Base-by-base conservation (phyloP, 1,140 invertebrate species). In the Drosophila auraria region DNA sequence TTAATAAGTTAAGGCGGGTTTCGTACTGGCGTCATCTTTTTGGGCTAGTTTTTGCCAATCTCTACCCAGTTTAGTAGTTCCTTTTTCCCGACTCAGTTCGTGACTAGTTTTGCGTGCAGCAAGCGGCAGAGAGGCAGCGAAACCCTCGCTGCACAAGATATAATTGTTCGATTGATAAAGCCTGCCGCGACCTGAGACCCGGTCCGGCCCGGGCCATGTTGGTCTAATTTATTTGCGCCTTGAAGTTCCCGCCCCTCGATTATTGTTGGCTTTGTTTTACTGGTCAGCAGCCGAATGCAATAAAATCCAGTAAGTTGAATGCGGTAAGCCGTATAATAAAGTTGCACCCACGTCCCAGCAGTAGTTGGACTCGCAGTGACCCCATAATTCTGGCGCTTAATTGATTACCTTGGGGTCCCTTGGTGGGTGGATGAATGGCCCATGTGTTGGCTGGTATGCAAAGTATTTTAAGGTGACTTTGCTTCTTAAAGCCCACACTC, bases 101-200 rank as follows among this genome's bases (percentile, higher is more conserved):
- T 89, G 84, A 89, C 84, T 81, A 30, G 86, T 82, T 80, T 87
- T 90, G 86, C 82, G 84, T 87, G 86, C 62, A 65, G 54, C 50
- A 27, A 27, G 12, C 12, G 36, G 11, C 36, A 38, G 33, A n/a
- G 47, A 42, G 60, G 54, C 58, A 57, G 42, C 33, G 20, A 71
- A 82, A 82, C 69, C 83, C 64, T 86, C 50, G 47, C 27, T 57
- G 62, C 49, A 61, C 50, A 57, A 80, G 66, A 80, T 72, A 89
- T 86, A 90, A 90, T 84, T 84, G 81, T 75, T 84, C 84, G 70
- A 90, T 79, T 90, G 86, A 89, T 84, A 89, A 83, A 78, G 66
- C 49, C 62, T 70, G 63, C 69, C 74, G 45, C 69, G 71, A 73
- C 38, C 68, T 40, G 38, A 72, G 68, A 60, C 53, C 38, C 70